phyloP scores from a whole-genome alignment of 2,113 vertebrate species.

The Brachionichthys hirsutus region DNA sequence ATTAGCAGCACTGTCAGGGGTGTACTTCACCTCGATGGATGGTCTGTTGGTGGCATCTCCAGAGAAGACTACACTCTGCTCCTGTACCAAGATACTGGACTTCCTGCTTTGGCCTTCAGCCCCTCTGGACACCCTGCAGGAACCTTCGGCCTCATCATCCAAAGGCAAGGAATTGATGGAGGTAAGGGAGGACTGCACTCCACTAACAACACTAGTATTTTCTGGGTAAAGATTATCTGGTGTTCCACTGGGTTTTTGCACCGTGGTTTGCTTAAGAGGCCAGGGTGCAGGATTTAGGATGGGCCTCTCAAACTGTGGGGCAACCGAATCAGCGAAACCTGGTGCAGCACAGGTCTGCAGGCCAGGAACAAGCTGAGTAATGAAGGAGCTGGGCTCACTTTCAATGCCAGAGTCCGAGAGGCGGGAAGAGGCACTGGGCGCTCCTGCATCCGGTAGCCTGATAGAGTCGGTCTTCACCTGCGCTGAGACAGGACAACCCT shows the following conservation, averaged over 20 bases:
- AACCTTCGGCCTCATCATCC: slow-evolving; percentile 90
- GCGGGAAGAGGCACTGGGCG: slow-evolving; percentile 84
- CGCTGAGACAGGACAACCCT: slow-evolving; percentile 31
- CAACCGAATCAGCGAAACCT: slow-evolving; percentile 67
- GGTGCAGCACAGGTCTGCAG: slow-evolving; percentile 68
- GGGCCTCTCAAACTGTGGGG: slow-evolving; percentile 74
- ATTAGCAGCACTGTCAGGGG: slow-evolving; percentile 2
- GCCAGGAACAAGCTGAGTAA: slow-evolving; percentile 82
- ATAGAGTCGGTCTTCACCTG: slow-evolving; percentile 78
- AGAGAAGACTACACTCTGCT: slow-evolving; percentile 82
- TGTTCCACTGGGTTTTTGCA: slow-evolving; percentile 73
- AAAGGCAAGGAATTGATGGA: slow-evolving; percentile 97
- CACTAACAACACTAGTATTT: slow-evolving; percentile 89
- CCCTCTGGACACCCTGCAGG: slow-evolving; percentile 78
- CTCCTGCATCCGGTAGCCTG: slow-evolving; percentile 79
- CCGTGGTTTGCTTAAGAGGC: slow-evolving; percentile 79
- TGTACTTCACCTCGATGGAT: slow-evolving; percentile 2
- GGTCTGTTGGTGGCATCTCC: slow-evolving; percentile 48
- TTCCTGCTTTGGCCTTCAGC: slow-evolving; percentile 74
- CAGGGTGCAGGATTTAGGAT: slow-evolving; percentile 76
- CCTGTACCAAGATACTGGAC: slow-evolving; percentile 81
- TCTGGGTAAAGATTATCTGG: slow-evolving; percentile 84
- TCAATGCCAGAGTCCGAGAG: slow-evolving; percentile 97
- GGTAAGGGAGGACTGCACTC: slow-evolving; percentile 96
- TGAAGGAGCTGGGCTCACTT: slow-evolving; percentile 93